These are phyloP conservation scores for Magallana gigas DNA, from an alignment of 1,140 invertebrate genomes.

Conservation along the genomic window DNA sequence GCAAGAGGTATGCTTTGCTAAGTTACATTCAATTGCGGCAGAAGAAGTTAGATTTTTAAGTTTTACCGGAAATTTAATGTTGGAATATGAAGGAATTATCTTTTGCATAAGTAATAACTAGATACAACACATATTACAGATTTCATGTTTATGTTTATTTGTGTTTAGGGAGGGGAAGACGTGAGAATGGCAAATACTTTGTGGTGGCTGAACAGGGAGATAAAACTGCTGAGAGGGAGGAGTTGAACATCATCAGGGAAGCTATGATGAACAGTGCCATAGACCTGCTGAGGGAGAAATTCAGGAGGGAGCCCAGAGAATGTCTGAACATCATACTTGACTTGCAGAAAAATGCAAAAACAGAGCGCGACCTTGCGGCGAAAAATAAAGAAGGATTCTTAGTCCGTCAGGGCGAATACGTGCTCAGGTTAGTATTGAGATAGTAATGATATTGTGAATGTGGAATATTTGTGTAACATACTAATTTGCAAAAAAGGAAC, in stretches of 20 bases:
- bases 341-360: slow-evolving; percentile 62
- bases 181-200: slow-evolving; percentile 64
- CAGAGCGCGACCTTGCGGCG: slow-evolving; percentile 54
- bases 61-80: too few species aligned
- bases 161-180: slow-evolving; percentile 67
- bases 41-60: too few species aligned
- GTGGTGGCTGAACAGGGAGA: slow-evolving; percentile 60
- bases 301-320: slow-evolving; percentile 12
- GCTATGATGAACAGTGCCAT: slow-evolving; percentile 71
- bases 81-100: too few species aligned
- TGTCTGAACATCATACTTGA: slow-evolving; percentile 48
- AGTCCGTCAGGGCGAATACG: slow-evolving; percentile 56
- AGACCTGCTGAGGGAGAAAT: slow-evolving; percentile 47
- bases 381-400: slow-evolving; percentile 38
- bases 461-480: too few species aligned
- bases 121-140: too few species aligned
- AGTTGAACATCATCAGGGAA: slow-evolving; percentile 70
- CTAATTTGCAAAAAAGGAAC: too few species aligned
- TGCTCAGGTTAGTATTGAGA: slow-evolving; percentile 30
- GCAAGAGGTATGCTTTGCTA: slow-evolving; percentile 68
- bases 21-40: too few species aligned
- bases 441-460: too few species aligned
- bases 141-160: not conserved
- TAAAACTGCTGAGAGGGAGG: slow-evolving; percentile 66
- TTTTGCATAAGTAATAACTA: too few species aligned